Evolutionary conservation across 2,888 invertebrate genomes (phyloP).

Genomic region (Pecten maximus): DNA sequence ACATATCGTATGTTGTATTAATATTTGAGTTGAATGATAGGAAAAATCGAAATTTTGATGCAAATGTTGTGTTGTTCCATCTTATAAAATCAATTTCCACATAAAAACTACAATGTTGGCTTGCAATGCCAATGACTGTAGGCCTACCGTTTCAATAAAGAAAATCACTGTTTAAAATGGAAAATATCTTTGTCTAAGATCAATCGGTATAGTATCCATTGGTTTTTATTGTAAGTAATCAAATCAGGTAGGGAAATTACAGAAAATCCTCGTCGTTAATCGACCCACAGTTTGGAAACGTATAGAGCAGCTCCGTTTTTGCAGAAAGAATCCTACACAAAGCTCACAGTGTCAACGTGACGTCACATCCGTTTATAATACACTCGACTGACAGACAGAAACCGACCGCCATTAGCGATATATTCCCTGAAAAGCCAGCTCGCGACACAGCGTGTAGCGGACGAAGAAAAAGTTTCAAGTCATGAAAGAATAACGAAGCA

Average conservation of each 20-base stretch:
- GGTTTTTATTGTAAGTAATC: neutral
- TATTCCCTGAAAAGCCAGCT: conserved; percentile 50
- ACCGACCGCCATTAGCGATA: conserved; percentile 54
- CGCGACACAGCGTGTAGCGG: conserved; percentile 44
- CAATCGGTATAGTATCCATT: neutral
- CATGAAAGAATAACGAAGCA: conserved; percentile 38
- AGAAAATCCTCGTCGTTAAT: neutral
- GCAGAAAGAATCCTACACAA: conserved; percentile 19
- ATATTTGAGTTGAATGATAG: too few species aligned
- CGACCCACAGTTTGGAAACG: neutral
- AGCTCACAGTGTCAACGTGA: conserved; percentile 40
- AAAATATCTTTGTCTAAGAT: neutral
- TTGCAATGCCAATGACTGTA: neutral
- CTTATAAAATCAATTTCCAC: too few species aligned
- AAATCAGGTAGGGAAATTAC: neutral
- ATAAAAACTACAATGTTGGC: neutral
- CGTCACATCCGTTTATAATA: conserved; percentile 55
- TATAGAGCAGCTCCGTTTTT: neutral
- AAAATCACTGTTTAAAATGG: neutral
- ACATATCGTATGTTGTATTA: too few species aligned
- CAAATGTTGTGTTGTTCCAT: too few species aligned
- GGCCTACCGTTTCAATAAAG: too few species aligned
- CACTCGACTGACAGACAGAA: conserved; percentile 56
- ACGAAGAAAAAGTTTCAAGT: conserved; percentile 39
- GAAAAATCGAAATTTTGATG: too few species aligned